Base-by-base conservation (phyloP, 2,113 vertebrate genomes). In the Myrmecobius fasciatus region DNA sequence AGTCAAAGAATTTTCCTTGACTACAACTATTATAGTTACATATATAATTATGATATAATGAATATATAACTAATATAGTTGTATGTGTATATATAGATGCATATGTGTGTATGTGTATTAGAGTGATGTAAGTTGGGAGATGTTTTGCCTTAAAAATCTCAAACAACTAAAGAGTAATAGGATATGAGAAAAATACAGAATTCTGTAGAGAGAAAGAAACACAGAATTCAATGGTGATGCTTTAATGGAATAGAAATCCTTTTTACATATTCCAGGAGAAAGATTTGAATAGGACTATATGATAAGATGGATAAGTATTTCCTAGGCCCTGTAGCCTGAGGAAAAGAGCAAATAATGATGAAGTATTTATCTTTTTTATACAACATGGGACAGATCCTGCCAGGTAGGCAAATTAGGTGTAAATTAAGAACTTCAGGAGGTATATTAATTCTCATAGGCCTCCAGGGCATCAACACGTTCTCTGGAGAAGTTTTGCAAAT, bases 341-440 rank as follows among this genome's bases (percentile, higher is more conserved):
- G 67, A 83, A 83, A 83, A 83, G n/a, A 83, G n/a, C 67, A 83
- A 83, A 83, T 83, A 83, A 43, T 83, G 67, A 83, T 83, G 67
- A 83, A 83, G n/a, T 83, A 83, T 83, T 83, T 83, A n/a, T 83
- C 67, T 83, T 83, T 83, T 83, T 83, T 83, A n/a, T 83, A 83
- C 6, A 43, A 83, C 43, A 83, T 83, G 67, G 67, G 67, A 83
- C 67, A 83, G 67, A 83, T 83, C 67, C 67, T 83, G 67, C 67
- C 67, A 83, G 67, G 67, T 83, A 83, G 67, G 67, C 67, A 83
- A 83, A 83, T n/a, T 83, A 83, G 67, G 67, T 83, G 67, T 83
- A 83, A 83, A 83, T 83, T 83, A 83, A 83, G 67, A 83, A 83
- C 67, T 83, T 83, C 67, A 43, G 67, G 67, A 83, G 67, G 67